Base-by-base conservation (phyloP, 2,113 vertebrate genomes). In the Empidonax alnorum region DNA sequence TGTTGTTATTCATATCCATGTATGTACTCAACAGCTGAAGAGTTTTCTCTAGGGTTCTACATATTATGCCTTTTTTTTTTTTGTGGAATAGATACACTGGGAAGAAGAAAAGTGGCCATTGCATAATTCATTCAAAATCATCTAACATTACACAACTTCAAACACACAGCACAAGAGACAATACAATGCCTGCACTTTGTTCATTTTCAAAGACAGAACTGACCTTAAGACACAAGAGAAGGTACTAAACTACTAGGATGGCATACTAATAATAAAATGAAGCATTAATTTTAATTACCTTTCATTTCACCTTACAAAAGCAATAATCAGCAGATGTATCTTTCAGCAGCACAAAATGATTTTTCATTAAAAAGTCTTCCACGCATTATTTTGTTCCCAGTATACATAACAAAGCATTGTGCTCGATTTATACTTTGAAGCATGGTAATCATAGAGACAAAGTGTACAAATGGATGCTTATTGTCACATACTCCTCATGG, bases 221-320 rank as follows among this genome's bases (percentile, higher is more conserved):
- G 77, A 68, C 39, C 56, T 4, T 24, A 81, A 89, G 84, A 89
- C 35, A 89, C 55, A 90, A 88, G 47, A 53, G 25, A 87, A 82
- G 50, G 75, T 62, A 69, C 24, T 42, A 30, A 84, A 63, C 17
- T 55, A 52, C 12, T 33, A 35, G 19, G 44, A 53, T 31, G 22
- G 49, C 35, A 63, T 62, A 42, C 33, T 69, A 46, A 69, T 69
- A 65, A 10, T 42, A 42, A 89, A 91, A 49, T 49, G 76, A 86
- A 84, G 37, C 44, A 21, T 8, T 77, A 9, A 18, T 84, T 89
- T 65, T 78, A 41, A 89, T 93, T 81, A 90, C 22, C n/a, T 88
- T 77, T 95, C 86, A 74, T 93, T 95, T 94, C 69, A 78, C 74
- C 61, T 89, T 86, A 80, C 39, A 72, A 97, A 96, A 83, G 46